Evolutionary conservation across 1,140 invertebrate species (phyloP).

Genomic region (Nilaparvata lugens): DNA sequence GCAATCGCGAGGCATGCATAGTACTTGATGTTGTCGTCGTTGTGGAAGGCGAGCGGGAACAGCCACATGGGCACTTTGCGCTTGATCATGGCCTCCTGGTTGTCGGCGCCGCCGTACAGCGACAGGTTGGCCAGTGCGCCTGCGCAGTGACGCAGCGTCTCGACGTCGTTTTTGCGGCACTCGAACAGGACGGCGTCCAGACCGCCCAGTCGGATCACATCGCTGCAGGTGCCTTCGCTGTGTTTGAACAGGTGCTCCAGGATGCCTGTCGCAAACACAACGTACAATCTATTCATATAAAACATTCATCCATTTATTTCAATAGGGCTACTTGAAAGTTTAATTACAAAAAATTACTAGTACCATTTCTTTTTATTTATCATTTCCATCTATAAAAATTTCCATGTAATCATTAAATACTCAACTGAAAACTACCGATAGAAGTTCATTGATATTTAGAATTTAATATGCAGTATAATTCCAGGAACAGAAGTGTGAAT

Average conservation of each 20-base stretch:
- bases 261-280: slow-evolving; percentile 50
- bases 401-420: no score
- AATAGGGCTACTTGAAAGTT: no score
- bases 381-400: no score
- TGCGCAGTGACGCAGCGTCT: slow-evolving; percentile 89
- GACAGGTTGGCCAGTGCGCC: slow-evolving; percentile 93
- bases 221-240: slow-evolving; percentile 88
- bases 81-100: slow-evolving; percentile 96
- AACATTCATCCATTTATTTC: no score
- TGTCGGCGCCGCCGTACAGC: slow-evolving; percentile 88
- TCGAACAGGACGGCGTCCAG: slow-evolving; percentile 88
- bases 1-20: slow-evolving; percentile 97
- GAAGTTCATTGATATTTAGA: no score
- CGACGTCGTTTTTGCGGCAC: slow-evolving; percentile 86
- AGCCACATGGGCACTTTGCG: slow-evolving; percentile 95
- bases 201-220: slow-evolving; percentile 78
- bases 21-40: slow-evolving; percentile 95
- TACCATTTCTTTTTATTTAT: no score
- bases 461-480: no score
- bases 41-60: slow-evolving; percentile 93
- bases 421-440: no score
- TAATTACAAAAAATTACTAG: no score
- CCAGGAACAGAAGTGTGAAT: no score
- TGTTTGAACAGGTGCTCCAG: slow-evolving; percentile 97
- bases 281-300: no score